Conservation (phyloP, 1,140 invertebrate genomes). For the Scaptodrosophila lebanonensis region DNA sequence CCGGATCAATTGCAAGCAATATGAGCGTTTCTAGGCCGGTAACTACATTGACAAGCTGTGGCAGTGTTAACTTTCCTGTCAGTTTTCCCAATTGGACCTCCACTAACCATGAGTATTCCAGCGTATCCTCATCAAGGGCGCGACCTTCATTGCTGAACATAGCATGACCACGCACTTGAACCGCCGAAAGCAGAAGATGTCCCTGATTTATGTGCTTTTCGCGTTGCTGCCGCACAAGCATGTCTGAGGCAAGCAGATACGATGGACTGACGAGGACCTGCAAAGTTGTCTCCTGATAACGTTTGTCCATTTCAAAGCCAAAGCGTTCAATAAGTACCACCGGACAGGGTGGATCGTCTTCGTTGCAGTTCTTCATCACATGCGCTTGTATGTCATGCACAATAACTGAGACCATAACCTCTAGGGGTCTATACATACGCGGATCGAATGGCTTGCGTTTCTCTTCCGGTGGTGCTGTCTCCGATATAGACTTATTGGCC, state of each 20-base stretch:
- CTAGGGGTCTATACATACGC: conserved; percentile 89
- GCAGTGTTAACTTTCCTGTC: conserved; percentile 86
- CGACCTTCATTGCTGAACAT: conserved; percentile 97
- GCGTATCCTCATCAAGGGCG: conserved; percentile 92
- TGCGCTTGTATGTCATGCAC: conserved; percentile 97
- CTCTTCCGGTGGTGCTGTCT: conserved; percentile 79
- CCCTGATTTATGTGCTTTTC: conserved; percentile 91
- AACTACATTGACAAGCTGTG: conserved; percentile 90
- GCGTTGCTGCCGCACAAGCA: conserved; percentile 81
- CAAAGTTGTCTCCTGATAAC: conserved; percentile 92
- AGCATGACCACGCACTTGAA: conserved; percentile 95
- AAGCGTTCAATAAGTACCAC: conserved; percentile 93
- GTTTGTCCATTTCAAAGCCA: conserved; percentile 97
- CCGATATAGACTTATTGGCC: conserved; percentile 79
- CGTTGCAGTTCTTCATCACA: conserved; percentile 91
- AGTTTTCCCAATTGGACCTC: conserved; percentile 90
- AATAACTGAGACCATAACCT: conserved; percentile 95
- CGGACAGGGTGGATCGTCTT: conserved; percentile 92
- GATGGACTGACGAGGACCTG: conserved; percentile 94
- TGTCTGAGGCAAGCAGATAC: conserved; percentile 88
- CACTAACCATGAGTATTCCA: conserved; percentile 97
- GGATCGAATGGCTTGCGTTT: conserved; percentile 86
- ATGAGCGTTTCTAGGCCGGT: conserved; percentile 93
- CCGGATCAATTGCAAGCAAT: conserved; percentile 89
- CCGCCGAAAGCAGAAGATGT: conserved; percentile 91